Base-by-base conservation (phyloP, 2,888 invertebrate genomes). In the Xestia ashworthii region DNA sequence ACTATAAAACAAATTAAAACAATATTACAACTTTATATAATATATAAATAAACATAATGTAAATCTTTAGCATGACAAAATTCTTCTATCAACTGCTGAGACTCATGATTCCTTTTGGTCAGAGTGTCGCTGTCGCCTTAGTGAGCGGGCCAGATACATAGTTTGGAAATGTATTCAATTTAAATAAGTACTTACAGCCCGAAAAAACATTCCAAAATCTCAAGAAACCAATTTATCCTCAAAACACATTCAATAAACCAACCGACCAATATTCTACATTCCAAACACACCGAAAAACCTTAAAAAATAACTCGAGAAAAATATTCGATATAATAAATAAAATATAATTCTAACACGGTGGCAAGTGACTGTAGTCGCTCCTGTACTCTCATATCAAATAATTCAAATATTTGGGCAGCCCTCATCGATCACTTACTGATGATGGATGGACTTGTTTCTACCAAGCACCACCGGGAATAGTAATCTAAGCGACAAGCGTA, bases 331-430 rank as follows among this genome's bases (percentile, higher is more conserved):
- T 82, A 79, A 85, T 86, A 88, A 87, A 88, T 84, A 86, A 87
- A 84, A 82, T 81, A 76, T 82, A 81, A 84, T 80, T 83, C 77
- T 75, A 78, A 83, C 80, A 86, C 91, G 90, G 92, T 92, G 92
- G 92, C 92, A 93, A 92, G 90, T 90, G 89, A 88, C 88, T 88
- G 83, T 65, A 85, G 86, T 87, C 88, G 87, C 88, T 87, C 87
- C 87, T 81, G 89, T 87, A 89, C 89, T 90, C 89, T 89, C 86
- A 90, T 94, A 95, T 95, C 94, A 93, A 94, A 93, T 94, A 96
- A 95, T 95, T 95, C 95, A 95, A 96, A 96, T 96, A 96, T 96
- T 96, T 95, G 93, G 93, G 93, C 94, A 94, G 92, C 93, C 89
- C 93, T 94, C 95, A 96, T 96, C 96, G 94, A 96, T 96, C 96